Evolutionary conservation across 92 coral and sea anemone species (phyloP), one percentile per base, ranked within the genome.

Genomic region (Epizoanthus stellaris): DNA sequence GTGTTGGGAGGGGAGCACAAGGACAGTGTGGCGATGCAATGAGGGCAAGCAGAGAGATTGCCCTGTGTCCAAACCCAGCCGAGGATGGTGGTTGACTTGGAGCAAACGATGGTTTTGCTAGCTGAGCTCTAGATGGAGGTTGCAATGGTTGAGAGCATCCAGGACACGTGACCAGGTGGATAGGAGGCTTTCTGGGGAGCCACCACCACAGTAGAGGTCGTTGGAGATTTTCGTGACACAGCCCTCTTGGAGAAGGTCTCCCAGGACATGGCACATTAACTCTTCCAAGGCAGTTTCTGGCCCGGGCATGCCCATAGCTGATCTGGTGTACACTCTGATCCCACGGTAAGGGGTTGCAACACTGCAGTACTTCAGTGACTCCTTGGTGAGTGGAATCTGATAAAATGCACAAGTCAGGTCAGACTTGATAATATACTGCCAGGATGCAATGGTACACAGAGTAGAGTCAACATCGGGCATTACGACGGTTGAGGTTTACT

Each of bases 331-430:
- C 6, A 42, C 47, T 6, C 47, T 42, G 7, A 42, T 42, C 47
- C 47, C 47, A 42, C 47, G 47, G 47, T 1, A 42, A 6, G 4
- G 94, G 20, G 91, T 83, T 3, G 91, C 34, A 84, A 91, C 86
- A 17, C 91, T 75, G 43, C 93, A 82, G 66, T 87, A 42, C 47
- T 42, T 42, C 47, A 42, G 4, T 0, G 47, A 42, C 47, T 42
- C 47, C 25, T 30, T 45, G 13, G 64, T 43, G 12, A 75, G 65
- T 0, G 81, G 65, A 3, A 75, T 75, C 34, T 75, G 81, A 1
- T 75, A 75, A 23, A 45, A 75, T 34, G 81, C 81, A 5, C 80
- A 20, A 42, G 64, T 75, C 2, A 52, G 38, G 81, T 75, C 64
- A 15, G 34, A 23, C 40, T 39, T 39, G 64, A 75, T 75, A 57